Conservation (phyloP, 2,888 invertebrate species). For the Xestia ashworthii region DNA sequence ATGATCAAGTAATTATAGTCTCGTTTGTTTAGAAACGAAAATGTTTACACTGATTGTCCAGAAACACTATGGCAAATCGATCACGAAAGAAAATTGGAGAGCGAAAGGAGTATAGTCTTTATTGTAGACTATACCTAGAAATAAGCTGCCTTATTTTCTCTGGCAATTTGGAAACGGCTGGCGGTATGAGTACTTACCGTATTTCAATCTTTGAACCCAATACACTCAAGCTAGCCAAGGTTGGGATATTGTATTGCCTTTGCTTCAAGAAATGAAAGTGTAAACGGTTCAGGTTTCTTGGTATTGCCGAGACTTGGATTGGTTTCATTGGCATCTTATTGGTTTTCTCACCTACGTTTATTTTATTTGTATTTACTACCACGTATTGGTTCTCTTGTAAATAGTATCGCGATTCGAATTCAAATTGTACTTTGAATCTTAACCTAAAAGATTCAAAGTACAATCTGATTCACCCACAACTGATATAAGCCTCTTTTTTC, state of each 20-base stretch:
- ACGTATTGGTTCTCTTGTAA: background rate
- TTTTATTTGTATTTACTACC: constrained; percentile 19
- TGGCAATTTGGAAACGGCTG: constrained; percentile 41
- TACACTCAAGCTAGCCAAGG: constrained; percentile 49
- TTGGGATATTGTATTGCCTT: constrained; percentile 49
- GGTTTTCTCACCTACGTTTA: constrained; percentile 28
- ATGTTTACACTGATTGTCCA: constrained; percentile 11
- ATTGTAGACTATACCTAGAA: constrained; percentile 35
- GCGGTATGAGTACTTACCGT: constrained; percentile 44
- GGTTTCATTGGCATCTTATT: constrained; percentile 37
- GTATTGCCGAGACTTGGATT: constrained; percentile 31
- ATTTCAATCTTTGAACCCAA: constrained; percentile 62
- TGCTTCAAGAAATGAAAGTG: constrained; percentile 55
- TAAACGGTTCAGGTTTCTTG: constrained; percentile 46
- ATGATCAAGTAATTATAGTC: constrained; percentile 8
- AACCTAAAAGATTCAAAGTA: too few relatives aligned
- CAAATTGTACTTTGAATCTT: background rate
- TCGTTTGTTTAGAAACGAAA: background rate
- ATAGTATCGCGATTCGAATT: background rate
- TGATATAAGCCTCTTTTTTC: too few relatives aligned
- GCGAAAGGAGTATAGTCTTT: constrained; percentile 1
- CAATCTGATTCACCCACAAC: too few relatives aligned
- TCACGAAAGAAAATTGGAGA: constrained; percentile 25
- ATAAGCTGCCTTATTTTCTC: constrained; percentile 46
- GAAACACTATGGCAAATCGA: constrained; percentile 32